Evolutionary conservation across 2,888 invertebrate genomes (phyloP).

Genomic region (Baronia brevicornis): DNA sequence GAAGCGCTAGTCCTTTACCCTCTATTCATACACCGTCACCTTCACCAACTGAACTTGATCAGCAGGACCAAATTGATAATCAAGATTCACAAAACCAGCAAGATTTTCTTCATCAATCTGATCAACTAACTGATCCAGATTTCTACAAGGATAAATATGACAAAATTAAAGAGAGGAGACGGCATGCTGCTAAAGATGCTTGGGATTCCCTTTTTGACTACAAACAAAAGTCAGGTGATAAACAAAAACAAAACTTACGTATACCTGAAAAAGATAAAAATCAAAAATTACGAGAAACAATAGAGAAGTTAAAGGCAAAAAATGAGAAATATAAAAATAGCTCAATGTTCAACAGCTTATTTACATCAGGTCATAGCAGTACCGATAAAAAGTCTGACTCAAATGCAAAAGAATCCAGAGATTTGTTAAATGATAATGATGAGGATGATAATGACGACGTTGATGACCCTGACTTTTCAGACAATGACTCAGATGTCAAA

Average conservation of each 20-base stretch:
- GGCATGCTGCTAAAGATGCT: conserved; percentile 65
- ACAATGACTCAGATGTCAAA: conserved; percentile 31
- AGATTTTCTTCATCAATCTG: conserved; percentile 26
- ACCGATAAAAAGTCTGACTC: conserved; percentile 31
- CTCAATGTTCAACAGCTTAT: conserved; percentile 46
- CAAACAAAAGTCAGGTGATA: conserved; percentile 57
- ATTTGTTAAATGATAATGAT: conserved; percentile 29
- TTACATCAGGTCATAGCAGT: conserved; percentile 38
- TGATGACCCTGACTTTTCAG: conserved; percentile 21
- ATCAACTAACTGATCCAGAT: conserved; percentile 46
- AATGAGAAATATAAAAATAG: conserved; percentile 71
- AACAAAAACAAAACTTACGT: conserved; percentile 48
- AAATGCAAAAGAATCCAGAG: conserved; percentile 30
- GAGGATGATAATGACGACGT: conserved; percentile 34
- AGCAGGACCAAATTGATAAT: conserved; percentile 19
- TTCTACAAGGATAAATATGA: conserved; percentile 77
- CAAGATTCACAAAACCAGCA: conserved; percentile 18
- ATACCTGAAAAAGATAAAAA: conserved; percentile 67
- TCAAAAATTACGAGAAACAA: conserved; percentile 72
- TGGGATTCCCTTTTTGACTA: conserved; percentile 64
- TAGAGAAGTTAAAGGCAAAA: conserved; percentile 79
- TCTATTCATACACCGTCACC: conserved; percentile 54
- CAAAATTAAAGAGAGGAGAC: conserved; percentile 76
- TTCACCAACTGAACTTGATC: conserved; percentile 31
- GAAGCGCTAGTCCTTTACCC: conserved; percentile 63